A percentile compares a stretch with the other conserved stretches of the same genome.
These are phyloP conservation scores for Spizaetus ornatus DNA, from an alignment of 2,113 vertebrate genomes.

Conservation along the genomic window DNA sequence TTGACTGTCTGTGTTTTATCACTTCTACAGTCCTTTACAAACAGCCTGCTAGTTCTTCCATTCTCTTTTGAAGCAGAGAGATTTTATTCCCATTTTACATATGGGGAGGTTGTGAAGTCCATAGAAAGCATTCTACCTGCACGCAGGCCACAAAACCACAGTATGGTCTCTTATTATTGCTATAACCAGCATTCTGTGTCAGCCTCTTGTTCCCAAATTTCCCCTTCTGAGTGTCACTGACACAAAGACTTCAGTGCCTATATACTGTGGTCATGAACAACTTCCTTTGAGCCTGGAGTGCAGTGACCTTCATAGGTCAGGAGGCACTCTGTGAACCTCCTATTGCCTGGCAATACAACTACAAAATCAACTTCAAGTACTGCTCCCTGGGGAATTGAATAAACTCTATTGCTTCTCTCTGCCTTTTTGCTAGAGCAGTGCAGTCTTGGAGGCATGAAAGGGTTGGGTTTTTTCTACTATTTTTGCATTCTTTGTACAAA, in stretches of 20 bases:
- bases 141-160: background rate
- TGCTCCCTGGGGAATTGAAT: accelerated
- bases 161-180: background rate
- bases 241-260: background rate
- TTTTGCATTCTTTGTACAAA: background rate
- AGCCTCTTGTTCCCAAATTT: background rate
- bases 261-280: background rate
- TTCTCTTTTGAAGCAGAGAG: background rate
- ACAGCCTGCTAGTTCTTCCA: background rate
- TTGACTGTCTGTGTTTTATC: background rate
- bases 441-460: background rate
- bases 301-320: background rate
- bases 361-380: background rate
- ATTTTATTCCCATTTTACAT: background rate
- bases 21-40: background rate
- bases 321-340: background rate
- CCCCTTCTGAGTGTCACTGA: background rate
- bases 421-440: background rate
- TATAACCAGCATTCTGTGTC: background rate
- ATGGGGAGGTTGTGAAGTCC: background rate
- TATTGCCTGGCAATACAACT: background rate
- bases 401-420: background rate
- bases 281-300: background rate
- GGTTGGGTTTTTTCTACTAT: accelerated
- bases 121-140: background rate